phyloP scores from a whole-genome alignment of 2,888 invertebrate species.

The Crossocerus cetratus region DNA sequence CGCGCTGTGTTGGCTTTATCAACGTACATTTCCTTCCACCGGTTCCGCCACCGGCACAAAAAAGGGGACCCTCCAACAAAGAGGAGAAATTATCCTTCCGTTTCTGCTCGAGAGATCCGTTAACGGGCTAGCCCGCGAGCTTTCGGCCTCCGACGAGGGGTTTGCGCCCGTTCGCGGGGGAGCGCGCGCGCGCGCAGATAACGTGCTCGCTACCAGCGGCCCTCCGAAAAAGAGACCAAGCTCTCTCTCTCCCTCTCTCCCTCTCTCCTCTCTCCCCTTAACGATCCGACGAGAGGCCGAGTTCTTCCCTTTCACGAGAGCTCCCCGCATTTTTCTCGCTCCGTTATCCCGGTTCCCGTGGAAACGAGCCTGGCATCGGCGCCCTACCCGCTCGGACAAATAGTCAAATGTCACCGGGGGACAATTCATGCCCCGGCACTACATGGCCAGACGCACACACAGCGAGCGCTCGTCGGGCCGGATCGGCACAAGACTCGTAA shows the following conservation, averaged over 20 bases:
- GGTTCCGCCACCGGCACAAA: constrained; percentile 25
- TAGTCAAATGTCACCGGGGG: no score
- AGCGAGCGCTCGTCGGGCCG: no score
- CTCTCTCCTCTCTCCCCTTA: neutral
- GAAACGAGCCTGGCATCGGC: no score
- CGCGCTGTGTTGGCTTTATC: constrained; percentile 47
- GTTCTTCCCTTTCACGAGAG: no score
- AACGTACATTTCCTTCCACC: constrained; percentile 42
- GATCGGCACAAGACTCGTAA: neutral
- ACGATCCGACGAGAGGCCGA: neutral
- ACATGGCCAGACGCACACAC: neutral
- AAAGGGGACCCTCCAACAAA: constrained; percentile 12
- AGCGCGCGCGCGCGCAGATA: constrained; percentile 27
- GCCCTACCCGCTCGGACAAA: no score
- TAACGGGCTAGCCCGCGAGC: constrained; percentile 21
- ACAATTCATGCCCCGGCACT: neutral
- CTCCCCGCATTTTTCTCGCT: no score
- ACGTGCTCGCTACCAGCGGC: neutral
- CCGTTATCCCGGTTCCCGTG: no score
- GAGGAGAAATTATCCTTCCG: constrained; percentile 46
- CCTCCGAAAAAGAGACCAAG: neutral
- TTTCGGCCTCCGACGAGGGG: constrained; percentile 2
- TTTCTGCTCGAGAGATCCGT: constrained; percentile 27
- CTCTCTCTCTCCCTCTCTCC: no score
- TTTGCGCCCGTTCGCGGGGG: no score